Conservation (phyloP, 2,113 vertebrate species). For the Phyllostomus hastatus region DNA sequence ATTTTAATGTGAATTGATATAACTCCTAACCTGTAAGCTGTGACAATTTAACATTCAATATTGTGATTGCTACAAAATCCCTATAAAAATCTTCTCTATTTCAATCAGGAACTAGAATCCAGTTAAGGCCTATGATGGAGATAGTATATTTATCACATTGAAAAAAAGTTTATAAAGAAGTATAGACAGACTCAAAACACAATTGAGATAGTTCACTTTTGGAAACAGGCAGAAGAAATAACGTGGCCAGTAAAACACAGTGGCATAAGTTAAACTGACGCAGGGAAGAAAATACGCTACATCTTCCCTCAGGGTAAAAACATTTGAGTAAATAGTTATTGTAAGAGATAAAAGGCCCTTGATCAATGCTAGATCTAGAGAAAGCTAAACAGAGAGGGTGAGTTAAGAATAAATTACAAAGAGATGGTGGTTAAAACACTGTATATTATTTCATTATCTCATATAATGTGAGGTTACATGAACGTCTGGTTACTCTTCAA, state of each 20-base stretch:
- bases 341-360: neutral
- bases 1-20: neutral
- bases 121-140: neutral
- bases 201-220: neutral
- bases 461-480: neutral
- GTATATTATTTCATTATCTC: neutral
- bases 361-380: neutral
- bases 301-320: neutral
- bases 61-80: neutral
- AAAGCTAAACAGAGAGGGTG: neutral
- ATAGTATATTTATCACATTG: neutral
- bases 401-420: neutral
- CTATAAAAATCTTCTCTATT: neutral
- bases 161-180: neutral
- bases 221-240: neutral
- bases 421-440: neutral
- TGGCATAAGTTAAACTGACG: neutral
- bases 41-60: neutral
- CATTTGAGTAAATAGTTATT: neutral
- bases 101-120: neutral
- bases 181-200: conserved; percentile 24
- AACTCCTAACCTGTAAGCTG: neutral
- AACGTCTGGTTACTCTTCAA: conserved; percentile 48
- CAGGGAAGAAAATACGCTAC: neutral
- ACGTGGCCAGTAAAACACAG: neutral